These are phyloP conservation scores for Thryonomys swinderianus DNA, from an alignment of 2,113 vertebrate species.

Conservation along the genomic window DNA sequence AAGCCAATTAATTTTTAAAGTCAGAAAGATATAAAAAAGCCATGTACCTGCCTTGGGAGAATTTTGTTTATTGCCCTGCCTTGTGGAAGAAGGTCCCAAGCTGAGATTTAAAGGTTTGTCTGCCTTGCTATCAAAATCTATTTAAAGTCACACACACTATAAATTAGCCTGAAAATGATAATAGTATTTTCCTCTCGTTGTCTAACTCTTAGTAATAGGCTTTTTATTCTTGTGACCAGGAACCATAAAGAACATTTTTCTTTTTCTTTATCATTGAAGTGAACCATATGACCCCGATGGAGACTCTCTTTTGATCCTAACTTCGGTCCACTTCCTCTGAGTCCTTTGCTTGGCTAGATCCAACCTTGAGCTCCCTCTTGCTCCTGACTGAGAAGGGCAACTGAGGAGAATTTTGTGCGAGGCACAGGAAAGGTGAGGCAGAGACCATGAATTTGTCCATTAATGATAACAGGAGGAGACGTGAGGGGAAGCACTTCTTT, in stretches of 20 bases:
- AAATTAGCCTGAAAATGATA: slow-evolving; percentile 45
- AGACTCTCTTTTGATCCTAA: not conserved
- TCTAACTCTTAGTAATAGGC: not conserved
- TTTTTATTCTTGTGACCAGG: slow-evolving; percentile 17
- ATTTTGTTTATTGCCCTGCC: slow-evolving; percentile 55
- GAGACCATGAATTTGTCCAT: not conserved
- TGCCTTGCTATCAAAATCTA: slow-evolving; percentile 54
- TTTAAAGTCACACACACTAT: slow-evolving; percentile 41
- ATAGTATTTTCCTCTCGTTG: slow-evolving; percentile 4
- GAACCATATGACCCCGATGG: not conserved
- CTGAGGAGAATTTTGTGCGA: not conserved
- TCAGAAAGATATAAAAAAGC: slow-evolving; percentile 57
- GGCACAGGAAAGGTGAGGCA: not conserved
- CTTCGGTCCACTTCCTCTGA: not conserved
- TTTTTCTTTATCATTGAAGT: slow-evolving; percentile 30
- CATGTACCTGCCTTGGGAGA: slow-evolving; percentile 37
- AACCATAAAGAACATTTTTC: not conserved
- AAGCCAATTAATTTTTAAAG: slow-evolving; percentile 70
- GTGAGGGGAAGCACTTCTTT: not conserved
- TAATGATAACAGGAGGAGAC: not conserved
- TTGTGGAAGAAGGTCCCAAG: slow-evolving; percentile 21
- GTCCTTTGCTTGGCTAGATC: not conserved
- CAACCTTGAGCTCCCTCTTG: not conserved
- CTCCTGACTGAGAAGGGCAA: not conserved
- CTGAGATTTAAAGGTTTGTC: slow-evolving; percentile 48